These are phyloP conservation scores for Campylomormyrus numenius DNA, from an alignment of 2,113 vertebrate species.

Conservation along the genomic window DNA sequence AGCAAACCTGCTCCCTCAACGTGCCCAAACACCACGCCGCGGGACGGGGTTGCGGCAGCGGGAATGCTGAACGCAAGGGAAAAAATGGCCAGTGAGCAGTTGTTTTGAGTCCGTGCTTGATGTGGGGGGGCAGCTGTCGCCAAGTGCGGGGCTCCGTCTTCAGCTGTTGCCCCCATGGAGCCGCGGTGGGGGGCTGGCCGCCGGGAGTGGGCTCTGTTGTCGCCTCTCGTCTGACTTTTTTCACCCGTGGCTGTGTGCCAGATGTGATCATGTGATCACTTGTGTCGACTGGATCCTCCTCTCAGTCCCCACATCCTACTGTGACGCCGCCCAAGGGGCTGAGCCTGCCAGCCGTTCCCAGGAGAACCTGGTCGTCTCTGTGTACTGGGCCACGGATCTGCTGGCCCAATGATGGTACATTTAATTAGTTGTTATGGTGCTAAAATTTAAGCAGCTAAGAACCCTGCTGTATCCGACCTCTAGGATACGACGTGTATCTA, in stretches of 20 bases:
- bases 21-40: not conserved
- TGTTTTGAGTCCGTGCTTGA: conserved; percentile 50
- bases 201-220: conserved; percentile 59
- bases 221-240: conserved; percentile 11
- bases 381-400: not conserved
- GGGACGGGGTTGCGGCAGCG: not conserved
- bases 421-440: not conserved
- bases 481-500: not conserved
- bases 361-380: not conserved
- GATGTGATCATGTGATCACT: not conserved
- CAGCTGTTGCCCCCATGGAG: conserved; percentile 52
- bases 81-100: conserved; percentile 34
- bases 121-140: conserved; percentile 67
- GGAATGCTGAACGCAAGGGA: not conserved
- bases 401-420: not conserved
- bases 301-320: not conserved
- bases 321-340: not conserved
- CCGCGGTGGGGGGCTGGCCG: not conserved
- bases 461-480: not conserved
- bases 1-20: not conserved
- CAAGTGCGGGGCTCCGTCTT: conserved; percentile 37
- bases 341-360: not conserved
- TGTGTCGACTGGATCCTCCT: conserved; percentile 13
- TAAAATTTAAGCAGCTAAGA: not conserved
- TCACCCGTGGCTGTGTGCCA: not conserved